Conservation (phyloP, 2,888 invertebrate genomes). For the Neoascia interrupta region DNA sequence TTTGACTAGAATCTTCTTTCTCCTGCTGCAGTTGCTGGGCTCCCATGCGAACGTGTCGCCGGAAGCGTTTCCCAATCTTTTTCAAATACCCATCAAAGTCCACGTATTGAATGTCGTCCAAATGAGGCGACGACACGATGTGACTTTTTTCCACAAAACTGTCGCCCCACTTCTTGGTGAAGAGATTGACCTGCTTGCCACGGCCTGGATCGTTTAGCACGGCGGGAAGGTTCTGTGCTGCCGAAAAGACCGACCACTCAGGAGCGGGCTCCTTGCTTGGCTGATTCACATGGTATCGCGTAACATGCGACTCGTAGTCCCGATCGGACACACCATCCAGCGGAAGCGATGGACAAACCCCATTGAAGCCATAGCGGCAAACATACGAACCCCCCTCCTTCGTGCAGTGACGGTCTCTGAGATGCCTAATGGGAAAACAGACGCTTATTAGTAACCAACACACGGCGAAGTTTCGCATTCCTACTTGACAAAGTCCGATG, state of each 20-base stretch:
- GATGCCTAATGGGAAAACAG: slow-evolving; percentile 82
- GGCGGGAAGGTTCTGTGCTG: slow-evolving; percentile 96
- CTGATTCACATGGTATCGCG: slow-evolving; percentile 83
- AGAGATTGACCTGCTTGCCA: slow-evolving; percentile 94
- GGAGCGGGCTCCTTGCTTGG: slow-evolving; percentile 78
- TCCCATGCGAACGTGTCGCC: slow-evolving; percentile 82
- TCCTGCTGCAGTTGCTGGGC: slow-evolving; percentile 67
- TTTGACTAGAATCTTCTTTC: slow-evolving; percentile 68
- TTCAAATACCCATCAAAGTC: slow-evolving; percentile 94
- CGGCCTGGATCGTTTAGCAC: slow-evolving; percentile 96
- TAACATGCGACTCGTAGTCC: slow-evolving; percentile 92
- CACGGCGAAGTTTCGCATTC: not conserved
- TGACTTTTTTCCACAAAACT: slow-evolving; percentile 91
- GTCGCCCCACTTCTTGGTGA: slow-evolving; percentile 99
- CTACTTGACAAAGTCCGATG: slow-evolving; percentile 84
- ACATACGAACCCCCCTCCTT: slow-evolving; percentile 92
- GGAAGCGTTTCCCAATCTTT: slow-evolving; percentile 85
- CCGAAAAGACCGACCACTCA: slow-evolving; percentile 86
- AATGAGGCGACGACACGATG: slow-evolving; percentile 88
- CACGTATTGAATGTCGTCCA: slow-evolving; percentile 89
- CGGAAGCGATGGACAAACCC: slow-evolving; percentile 92
- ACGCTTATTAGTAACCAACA: not conserved
- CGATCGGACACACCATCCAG: slow-evolving; percentile 92
- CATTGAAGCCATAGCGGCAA: slow-evolving; percentile 93
- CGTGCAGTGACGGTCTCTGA: slow-evolving; percentile 89